Percentiles rank a stretch among this genome's conserved stretches.
These are phyloP conservation scores for Apamea monoglypha DNA, from an alignment of 2,888 invertebrate species.

Conservation along the genomic window DNA sequence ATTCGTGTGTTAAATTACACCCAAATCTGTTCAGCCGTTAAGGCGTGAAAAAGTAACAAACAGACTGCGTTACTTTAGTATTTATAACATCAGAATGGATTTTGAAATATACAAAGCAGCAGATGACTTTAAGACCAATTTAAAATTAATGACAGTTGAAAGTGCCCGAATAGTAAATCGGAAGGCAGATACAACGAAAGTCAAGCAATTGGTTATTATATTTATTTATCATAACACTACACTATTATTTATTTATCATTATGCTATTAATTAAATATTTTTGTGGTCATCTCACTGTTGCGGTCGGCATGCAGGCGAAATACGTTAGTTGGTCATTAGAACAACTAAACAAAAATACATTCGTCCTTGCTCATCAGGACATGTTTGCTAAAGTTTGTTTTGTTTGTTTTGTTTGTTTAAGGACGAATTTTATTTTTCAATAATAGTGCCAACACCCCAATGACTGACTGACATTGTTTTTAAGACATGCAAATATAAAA, in stretches of 20 bases:
- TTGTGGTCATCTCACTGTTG: neutral
- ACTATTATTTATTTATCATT: neutral
- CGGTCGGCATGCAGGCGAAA: no score
- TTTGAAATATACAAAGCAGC: neutral
- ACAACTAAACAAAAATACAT: no score
- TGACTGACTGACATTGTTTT: constrained; percentile 7
- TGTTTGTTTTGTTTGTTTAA: no score
- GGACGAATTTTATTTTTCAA: neutral
- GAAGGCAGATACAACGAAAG: neutral
- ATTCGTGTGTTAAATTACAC: no score
- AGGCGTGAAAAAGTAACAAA: neutral
- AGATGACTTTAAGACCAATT: no score
- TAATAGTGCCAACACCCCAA: constrained; percentile 5
- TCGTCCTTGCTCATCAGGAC: no score
- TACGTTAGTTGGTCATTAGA: neutral
- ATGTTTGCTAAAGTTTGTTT: no score
- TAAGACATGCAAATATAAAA: neutral
- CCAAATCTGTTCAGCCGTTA: neutral
- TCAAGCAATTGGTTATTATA: neutral
- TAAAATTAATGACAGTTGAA: neutral
- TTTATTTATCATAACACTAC: no score
- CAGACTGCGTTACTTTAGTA: neutral
- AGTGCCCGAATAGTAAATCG: neutral
- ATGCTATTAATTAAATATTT: no score
- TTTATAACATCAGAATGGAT: neutral